Percentiles rank a stretch among this genome's conserved stretches.
Evolutionary conservation across 2,797 vertebrate genomes (phyloP).

Genomic region (Buphagus erythrorhynchus): DNA sequence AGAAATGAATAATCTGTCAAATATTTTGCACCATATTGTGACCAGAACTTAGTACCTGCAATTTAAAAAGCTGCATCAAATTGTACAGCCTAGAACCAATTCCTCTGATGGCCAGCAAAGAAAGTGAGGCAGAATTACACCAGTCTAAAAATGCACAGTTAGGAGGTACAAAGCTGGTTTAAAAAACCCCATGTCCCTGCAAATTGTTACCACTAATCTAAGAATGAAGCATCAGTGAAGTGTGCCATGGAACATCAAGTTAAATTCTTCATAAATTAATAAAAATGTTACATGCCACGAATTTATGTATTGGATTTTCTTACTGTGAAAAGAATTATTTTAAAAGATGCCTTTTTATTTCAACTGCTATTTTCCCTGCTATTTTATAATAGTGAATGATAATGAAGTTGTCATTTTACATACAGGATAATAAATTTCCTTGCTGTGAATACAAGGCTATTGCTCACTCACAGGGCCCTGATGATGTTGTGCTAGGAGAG

Average conservation of each 20-base stretch:
- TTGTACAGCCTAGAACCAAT: background rate
- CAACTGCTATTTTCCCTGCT: background rate
- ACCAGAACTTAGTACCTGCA: background rate
- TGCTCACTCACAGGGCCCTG: slow-evolving; percentile 19
- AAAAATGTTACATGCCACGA: background rate
- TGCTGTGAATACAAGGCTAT: slow-evolving; percentile 7
- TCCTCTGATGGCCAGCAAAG: background rate
- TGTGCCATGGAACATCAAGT: background rate
- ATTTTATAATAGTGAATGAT: slow-evolving; percentile 1
- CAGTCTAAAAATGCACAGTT: background rate
- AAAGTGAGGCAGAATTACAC: background rate
- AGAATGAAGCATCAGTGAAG: background rate
- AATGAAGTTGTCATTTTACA: slow-evolving; percentile 58
- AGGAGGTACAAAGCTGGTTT: background rate
- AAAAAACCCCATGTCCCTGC: accelerated
- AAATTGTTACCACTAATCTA: background rate
- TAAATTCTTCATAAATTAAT: slow-evolving; percentile 40
- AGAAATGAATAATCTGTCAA: background rate
- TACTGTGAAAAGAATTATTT: slow-evolving; percentile 29
- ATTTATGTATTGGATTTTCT: background rate
- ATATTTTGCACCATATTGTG: background rate
- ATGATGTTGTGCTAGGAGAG: slow-evolving; percentile 20
- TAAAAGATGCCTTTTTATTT: slow-evolving; percentile 19
- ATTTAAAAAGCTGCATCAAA: background rate
- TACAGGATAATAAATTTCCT: slow-evolving; percentile 48